phyloP scores from a whole-genome alignment of 2,888 invertebrate genomes.

The Standfussiana lucernea region DNA sequence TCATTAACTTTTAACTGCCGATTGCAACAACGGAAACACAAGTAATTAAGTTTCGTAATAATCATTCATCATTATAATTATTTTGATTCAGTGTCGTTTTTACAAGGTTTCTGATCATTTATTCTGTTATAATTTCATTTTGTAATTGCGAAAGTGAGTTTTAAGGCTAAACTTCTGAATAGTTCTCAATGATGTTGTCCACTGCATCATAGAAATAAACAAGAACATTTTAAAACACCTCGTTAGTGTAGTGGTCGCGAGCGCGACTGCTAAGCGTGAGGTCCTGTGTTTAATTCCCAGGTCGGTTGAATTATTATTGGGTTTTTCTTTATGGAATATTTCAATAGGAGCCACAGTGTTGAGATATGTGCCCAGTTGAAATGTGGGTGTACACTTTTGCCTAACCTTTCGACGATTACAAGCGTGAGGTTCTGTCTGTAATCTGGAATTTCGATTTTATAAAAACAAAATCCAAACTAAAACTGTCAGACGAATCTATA shows the following conservation, averaged over 20 bases:
- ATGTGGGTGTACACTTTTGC: not conserved
- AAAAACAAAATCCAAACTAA: no score
- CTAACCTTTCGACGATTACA: not conserved
- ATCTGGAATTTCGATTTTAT: no score
- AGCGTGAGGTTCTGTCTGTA: not conserved
- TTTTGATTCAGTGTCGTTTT: slow-evolving; percentile 34
- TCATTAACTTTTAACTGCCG: slow-evolving; percentile 27
- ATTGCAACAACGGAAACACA: slow-evolving; percentile 49
- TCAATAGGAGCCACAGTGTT: not conserved
- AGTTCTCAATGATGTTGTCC: not conserved
- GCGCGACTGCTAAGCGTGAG: not conserved
- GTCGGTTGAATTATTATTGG: not conserved
- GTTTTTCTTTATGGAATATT: not conserved
- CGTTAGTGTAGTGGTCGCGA: not conserved
- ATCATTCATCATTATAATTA: slow-evolving; percentile 24
- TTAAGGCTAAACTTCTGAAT: not conserved
- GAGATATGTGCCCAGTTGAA: not conserved
- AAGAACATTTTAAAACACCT: not conserved
- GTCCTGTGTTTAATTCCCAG: not conserved
- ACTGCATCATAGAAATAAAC: not conserved
- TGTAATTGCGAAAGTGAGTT: not conserved
- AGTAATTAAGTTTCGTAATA: slow-evolving; percentile 40
- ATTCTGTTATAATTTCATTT: not conserved
- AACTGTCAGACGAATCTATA: no score
- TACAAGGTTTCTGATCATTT: slow-evolving; percentile 17